Percentiles rank a stretch among this genome's conserved stretches.
These are phyloP conservation scores for Bettongia penicillata DNA, from an alignment of 2,113 vertebrate species.

Conservation along the genomic window DNA sequence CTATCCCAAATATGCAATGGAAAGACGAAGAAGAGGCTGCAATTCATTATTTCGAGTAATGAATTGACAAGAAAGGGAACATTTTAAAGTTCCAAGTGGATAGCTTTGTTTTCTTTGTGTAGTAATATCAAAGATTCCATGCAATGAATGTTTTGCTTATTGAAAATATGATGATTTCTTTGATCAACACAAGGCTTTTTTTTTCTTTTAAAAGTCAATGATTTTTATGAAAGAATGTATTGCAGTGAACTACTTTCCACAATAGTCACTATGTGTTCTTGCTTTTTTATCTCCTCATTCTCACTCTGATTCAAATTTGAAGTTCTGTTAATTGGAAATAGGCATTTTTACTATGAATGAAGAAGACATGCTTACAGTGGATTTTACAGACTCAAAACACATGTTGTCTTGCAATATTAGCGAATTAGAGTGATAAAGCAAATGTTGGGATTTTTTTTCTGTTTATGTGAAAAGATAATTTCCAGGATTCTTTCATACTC, in stretches of 20 bases:
- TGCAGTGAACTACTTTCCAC: constrained; percentile 43
- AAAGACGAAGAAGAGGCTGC: constrained; percentile 77
- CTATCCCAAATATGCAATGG: constrained; percentile 85
- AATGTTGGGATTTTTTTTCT: neutral
- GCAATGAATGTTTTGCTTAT: constrained; percentile 63
- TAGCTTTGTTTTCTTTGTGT: constrained; percentile 71
- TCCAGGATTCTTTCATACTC: neutral
- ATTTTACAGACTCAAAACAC: constrained; percentile 3
- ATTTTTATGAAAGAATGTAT: constrained; percentile 1
- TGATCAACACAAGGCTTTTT: constrained; percentile 48
- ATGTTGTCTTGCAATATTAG: neutral
- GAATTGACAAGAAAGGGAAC: constrained; percentile 70
- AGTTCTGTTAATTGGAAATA: constrained; percentile 6
- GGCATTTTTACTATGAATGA: constrained; percentile 6
- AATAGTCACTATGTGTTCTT: constrained; percentile 7
- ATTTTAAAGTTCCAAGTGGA: constrained; percentile 66
- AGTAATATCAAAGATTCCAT: constrained; percentile 57
- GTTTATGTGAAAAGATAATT: constrained; percentile 14
- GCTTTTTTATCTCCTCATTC: constrained; percentile 8
- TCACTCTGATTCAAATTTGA: constrained; percentile 23
- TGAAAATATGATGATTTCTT: constrained; percentile 61
- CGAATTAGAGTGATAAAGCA: constrained; percentile 30
- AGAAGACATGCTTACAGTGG: neutral
- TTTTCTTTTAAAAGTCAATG: constrained; percentile 44
- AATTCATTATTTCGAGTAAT: constrained; percentile 70